A percentile compares a stretch with the other conserved stretches of the same genome.
Evolutionary conservation across 1,140 invertebrate genomes (phyloP).

Genomic region (Ceratina calcarata): DNA sequence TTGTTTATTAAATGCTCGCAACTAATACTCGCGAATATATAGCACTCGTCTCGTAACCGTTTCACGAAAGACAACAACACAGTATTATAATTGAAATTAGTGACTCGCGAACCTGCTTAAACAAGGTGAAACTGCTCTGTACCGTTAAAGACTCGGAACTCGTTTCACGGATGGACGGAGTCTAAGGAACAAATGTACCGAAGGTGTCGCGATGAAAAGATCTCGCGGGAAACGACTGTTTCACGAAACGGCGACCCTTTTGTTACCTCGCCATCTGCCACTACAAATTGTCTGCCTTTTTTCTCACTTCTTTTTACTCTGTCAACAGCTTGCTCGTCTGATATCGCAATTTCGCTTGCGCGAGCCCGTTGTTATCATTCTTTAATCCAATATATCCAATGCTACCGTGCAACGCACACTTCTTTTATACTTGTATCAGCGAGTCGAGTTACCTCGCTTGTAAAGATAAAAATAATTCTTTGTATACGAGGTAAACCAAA

Average conservation of each 20-base stretch:
- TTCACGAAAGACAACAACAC: background rate
- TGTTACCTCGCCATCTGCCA: constrained; percentile 51
- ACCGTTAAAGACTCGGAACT: background rate
- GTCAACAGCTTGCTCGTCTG: background rate
- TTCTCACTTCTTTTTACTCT: constrained; percentile 2
- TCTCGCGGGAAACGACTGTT: constrained; percentile 6
- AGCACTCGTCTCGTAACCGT: background rate
- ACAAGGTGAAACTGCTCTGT: background rate
- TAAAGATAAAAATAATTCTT: too few species aligned
- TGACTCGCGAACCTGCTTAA: background rate
- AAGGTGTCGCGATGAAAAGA: constrained; percentile 26
- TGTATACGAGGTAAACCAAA: too few species aligned
- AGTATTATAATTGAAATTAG: background rate
- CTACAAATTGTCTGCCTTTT: constrained; percentile 21
- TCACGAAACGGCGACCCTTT: constrained; percentile 24
- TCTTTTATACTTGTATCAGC: too few species aligned
- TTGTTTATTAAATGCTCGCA: background rate
- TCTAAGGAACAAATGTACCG: too few species aligned
- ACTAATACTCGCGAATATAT: background rate
- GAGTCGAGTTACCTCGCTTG: too few species aligned
- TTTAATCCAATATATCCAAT: background rate
- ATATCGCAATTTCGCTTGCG: constrained; percentile 1
- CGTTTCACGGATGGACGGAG: background rate
- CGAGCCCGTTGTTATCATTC: background rate
- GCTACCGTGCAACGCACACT: too few species aligned